These are phyloP conservation scores for Geodia barretti DNA, from an alignment of 37 sponge, comb jelly and placozoan genomes.

Conservation along the genomic window DNA sequence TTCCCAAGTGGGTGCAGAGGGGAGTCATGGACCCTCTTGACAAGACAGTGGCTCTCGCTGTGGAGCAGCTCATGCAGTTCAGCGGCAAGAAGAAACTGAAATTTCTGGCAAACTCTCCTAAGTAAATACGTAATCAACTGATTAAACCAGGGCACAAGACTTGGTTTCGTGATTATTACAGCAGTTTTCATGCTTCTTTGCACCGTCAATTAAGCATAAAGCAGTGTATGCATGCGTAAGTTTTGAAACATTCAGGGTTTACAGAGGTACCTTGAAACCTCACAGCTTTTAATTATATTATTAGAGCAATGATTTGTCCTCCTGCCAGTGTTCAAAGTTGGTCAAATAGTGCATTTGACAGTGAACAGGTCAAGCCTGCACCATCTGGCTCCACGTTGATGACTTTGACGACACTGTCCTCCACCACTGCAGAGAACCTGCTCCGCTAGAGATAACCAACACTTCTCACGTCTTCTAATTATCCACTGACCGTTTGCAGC, in stretches of 20 bases:
- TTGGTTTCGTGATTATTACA: no score
- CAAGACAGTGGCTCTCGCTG: conserved; percentile 35
- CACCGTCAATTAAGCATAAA: no score
- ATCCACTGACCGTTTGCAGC: conserved; percentile 51
- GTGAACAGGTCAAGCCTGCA: conserved; percentile 62
- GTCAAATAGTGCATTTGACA: background rate
- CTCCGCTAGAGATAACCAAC: background rate
- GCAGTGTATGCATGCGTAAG: no score
- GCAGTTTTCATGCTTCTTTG: no score
- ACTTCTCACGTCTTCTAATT: background rate
- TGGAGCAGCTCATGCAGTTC: conserved; percentile 44
- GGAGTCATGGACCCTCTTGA: conserved; percentile 97
- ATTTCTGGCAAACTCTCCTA: no score
- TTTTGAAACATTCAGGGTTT: no score
- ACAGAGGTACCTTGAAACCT: no score
- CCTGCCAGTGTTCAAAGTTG: background rate
- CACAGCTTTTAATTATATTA: no score
- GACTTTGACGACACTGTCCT: conserved; percentile 69
- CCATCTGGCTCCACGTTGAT: conserved; percentile 88
- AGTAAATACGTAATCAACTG: no score
- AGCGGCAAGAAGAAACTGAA: conserved; percentile 55
- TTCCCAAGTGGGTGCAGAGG: conserved; percentile 94
- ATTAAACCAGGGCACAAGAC: no score
- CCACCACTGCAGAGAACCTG: conserved; percentile 83
- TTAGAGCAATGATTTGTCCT: no score